Evolutionary conservation across 2,113 vertebrate species (phyloP).

Genomic region (Callithrix jacchus): DNA sequence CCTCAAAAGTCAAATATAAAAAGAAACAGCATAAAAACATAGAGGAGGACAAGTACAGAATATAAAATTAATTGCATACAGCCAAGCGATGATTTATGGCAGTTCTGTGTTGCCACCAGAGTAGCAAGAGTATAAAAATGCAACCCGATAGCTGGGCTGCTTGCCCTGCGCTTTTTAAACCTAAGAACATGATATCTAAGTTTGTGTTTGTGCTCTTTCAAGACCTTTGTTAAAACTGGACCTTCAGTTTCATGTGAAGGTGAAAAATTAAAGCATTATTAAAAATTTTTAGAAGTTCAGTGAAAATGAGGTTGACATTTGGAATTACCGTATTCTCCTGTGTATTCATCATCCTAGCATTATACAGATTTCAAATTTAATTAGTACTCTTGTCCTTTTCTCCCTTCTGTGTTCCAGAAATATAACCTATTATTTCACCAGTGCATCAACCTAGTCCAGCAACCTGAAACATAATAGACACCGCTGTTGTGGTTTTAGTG

Average conservation of each 20-base stretch:
- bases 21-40: conserved; percentile 60
- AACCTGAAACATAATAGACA: not conserved
- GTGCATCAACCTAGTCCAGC: not conserved
- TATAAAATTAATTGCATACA: conserved; percentile 74
- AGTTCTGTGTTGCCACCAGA: not conserved
- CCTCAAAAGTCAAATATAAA: conserved; percentile 73
- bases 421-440: not conserved
- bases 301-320: conserved; percentile 67
- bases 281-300: conserved; percentile 56
- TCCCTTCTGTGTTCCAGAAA: not conserved
- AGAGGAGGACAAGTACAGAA: conserved; percentile 29
- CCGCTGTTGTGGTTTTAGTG: not conserved
- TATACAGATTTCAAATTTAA: conserved; percentile 49
- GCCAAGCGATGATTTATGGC: conserved; percentile 70
- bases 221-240: conserved; percentile 42
- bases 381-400: conserved; percentile 54
- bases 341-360: conserved; percentile 34
- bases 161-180: not conserved
- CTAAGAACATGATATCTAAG: not conserved
- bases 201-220: conserved; percentile 32
- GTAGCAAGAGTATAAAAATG: not conserved
- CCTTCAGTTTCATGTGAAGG: not conserved
- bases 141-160: not conserved
- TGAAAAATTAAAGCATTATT: conserved; percentile 68
- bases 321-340: conserved; percentile 13